A percentile compares a stretch with the other conserved stretches of the same genome.
These are phyloP conservation scores for Coranthus polyacanthus DNA, from an alignment of 2,797 vertebrate genomes.

Conservation along the genomic window DNA sequence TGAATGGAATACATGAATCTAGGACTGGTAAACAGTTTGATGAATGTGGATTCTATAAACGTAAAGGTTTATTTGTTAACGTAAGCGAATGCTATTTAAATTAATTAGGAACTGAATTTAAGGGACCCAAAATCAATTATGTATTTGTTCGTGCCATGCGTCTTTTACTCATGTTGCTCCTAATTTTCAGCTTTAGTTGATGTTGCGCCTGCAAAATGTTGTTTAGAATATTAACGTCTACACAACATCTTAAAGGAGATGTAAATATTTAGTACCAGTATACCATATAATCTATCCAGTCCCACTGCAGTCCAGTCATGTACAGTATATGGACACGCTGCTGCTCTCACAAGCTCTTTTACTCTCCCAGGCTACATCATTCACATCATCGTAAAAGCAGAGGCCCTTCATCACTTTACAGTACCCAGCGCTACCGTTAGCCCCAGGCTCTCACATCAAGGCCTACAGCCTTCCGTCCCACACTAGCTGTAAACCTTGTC, in stretches of 20 bases:
- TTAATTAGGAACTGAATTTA: too few relatives aligned
- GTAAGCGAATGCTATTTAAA: too few relatives aligned
- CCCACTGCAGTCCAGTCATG: slow-evolving; percentile 45
- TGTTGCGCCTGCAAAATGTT: slow-evolving; percentile 4
- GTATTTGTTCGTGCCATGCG: not conserved
- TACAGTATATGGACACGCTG: slow-evolving; percentile 61
- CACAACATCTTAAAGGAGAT: slow-evolving; percentile 41
- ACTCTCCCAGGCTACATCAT: slow-evolving; percentile 81
- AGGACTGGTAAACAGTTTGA: too few relatives aligned
- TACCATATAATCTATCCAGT: slow-evolving; percentile 25
- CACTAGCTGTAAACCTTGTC: slow-evolving; percentile 76
- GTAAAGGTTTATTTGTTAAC: too few relatives aligned
- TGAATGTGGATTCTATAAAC: too few relatives aligned
- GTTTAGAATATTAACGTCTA: slow-evolving; percentile 14
- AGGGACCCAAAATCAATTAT: too few relatives aligned
- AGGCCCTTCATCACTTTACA: slow-evolving; percentile 82
- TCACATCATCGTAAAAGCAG: slow-evolving; percentile 83
- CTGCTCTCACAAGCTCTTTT: slow-evolving; percentile 71
- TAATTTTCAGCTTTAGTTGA: not conserved
- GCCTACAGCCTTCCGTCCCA: slow-evolving; percentile 74
- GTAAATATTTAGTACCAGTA: slow-evolving; percentile 49
- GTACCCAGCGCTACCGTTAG: slow-evolving; percentile 81
- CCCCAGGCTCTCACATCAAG: slow-evolving; percentile 76
- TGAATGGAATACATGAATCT: too few relatives aligned
- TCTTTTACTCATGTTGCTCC: slow-evolving; percentile 3